phyloP scores from a whole-genome alignment of 2,113 vertebrate species.

The Propithecus coquereli region DNA sequence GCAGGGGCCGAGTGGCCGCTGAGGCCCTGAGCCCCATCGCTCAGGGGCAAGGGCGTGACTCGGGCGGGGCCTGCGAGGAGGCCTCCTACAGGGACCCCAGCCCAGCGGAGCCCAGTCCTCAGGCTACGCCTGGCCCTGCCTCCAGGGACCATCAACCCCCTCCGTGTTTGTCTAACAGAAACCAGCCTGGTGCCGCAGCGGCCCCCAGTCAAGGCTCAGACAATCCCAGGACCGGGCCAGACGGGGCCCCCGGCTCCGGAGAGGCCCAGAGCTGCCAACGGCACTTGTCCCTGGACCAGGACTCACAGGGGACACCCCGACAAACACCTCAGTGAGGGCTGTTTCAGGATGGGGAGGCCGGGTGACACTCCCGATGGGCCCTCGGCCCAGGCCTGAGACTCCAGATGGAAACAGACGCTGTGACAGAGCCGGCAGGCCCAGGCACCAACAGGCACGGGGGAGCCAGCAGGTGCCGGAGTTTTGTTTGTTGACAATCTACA shows the following conservation, averaged over 20 bases:
- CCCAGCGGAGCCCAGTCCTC: not conserved
- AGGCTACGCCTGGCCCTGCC: not conserved
- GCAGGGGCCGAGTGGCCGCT: too few relatives aligned
- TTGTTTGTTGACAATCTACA: not conserved
- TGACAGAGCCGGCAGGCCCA: too few relatives aligned
- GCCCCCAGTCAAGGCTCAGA: not conserved
- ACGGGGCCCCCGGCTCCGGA: not conserved
- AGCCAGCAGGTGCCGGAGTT: not conserved
- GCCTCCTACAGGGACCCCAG: not conserved
- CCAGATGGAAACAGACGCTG: not conserved
- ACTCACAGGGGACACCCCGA: not conserved
- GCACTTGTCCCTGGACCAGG: rapidly evolving
- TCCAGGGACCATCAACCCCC: not conserved
- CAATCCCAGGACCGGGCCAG: not conserved
- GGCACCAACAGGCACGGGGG: not conserved
- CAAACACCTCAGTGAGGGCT: too few relatives aligned
- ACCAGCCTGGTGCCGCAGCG: not conserved
- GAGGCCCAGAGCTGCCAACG: not conserved
- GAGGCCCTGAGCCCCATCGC: not conserved
- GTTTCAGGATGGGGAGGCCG: not conserved
- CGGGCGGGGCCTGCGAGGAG: not conserved
- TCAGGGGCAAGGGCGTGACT: rapidly evolving
- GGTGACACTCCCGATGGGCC: rapidly evolving
- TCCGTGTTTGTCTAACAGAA: not conserved
- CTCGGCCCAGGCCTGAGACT: not conserved